Evolutionary conservation across 2,888 invertebrate species (phyloP).

Genomic region (Achlya flavicornis): DNA sequence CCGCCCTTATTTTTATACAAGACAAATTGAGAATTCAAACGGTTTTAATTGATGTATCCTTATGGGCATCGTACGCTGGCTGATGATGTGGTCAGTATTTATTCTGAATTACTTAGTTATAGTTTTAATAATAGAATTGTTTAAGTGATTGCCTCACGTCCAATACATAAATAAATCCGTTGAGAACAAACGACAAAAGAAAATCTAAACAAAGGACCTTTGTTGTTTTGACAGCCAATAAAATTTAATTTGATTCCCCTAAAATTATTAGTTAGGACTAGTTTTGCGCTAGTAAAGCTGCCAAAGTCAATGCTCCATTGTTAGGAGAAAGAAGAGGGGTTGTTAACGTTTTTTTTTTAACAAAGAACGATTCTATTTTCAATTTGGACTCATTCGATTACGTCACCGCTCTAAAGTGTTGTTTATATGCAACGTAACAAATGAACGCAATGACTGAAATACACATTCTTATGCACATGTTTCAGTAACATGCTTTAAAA

Average conservation of each 20-base stretch:
- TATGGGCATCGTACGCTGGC: conserved; percentile 22
- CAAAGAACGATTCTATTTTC: conserved; percentile 75
- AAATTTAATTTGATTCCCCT: conserved; percentile 53
- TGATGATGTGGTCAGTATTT: too few species aligned
- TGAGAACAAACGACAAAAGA: conserved; percentile 39
- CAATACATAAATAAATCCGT: neutral
- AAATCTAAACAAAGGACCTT: conserved; percentile 47
- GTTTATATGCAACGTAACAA: conserved; percentile 61
- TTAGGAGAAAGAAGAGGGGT: conserved; percentile 31
- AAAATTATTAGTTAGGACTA: conserved; percentile 22
- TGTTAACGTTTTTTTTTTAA: conserved; percentile 56
- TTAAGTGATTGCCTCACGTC: too few species aligned
- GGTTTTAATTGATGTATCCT: conserved; percentile 58
- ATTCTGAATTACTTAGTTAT: neutral
- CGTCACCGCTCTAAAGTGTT: conserved; percentile 66
- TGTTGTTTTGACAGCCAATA: conserved; percentile 44
- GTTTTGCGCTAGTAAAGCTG: conserved; percentile 13
- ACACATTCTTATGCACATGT: conserved; percentile 54
- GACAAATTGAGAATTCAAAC: conserved; percentile 49
- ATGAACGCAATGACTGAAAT: conserved; percentile 58
- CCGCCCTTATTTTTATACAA: conserved; percentile 45
- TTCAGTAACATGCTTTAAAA: conserved; percentile 36
- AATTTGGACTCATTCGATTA: conserved; percentile 60
- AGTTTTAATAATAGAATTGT: too few species aligned
- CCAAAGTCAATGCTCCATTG: conserved; percentile 42